phyloP scores from a whole-genome alignment of 2,888 invertebrate species.

The Pristionchus japonicus region DNA sequence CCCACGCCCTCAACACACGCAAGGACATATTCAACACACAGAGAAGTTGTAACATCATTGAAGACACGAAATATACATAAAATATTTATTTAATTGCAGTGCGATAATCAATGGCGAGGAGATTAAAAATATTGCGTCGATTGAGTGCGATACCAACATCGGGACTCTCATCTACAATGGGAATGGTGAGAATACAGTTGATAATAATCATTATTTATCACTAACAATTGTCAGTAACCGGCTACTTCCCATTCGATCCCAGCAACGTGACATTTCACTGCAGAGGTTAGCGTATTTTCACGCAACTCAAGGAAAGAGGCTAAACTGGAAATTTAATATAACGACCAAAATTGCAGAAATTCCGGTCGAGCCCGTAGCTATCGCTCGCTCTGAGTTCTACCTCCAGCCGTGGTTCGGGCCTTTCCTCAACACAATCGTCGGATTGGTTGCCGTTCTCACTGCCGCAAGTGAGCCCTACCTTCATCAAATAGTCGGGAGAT shows the following conservation, averaged over 20 bases:
- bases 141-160: neutral
- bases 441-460: neutral
- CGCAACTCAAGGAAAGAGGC: too few relatives aligned
- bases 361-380: too few relatives aligned
- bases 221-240: too few relatives aligned
- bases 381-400: neutral
- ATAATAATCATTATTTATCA: too few relatives aligned
- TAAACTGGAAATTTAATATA: too few relatives aligned
- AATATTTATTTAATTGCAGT: neutral
- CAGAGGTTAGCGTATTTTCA: neutral
- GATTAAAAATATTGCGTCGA: neutral
- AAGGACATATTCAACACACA: too few relatives aligned
- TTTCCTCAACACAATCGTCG: neutral
- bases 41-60: too few relatives aligned
- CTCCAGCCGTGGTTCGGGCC: neutral
- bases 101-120: neutral
- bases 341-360: too few relatives aligned
- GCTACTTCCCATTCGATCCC: neutral
- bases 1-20: too few relatives aligned
- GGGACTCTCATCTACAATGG: neutral
- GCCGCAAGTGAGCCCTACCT: neutral
- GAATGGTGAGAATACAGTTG: neutral
- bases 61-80: too few relatives aligned
- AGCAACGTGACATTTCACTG: neutral
- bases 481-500: too few relatives aligned